Conservation (phyloP, 2,113 vertebrate genomes). For the Amia ocellicauda region DNA sequence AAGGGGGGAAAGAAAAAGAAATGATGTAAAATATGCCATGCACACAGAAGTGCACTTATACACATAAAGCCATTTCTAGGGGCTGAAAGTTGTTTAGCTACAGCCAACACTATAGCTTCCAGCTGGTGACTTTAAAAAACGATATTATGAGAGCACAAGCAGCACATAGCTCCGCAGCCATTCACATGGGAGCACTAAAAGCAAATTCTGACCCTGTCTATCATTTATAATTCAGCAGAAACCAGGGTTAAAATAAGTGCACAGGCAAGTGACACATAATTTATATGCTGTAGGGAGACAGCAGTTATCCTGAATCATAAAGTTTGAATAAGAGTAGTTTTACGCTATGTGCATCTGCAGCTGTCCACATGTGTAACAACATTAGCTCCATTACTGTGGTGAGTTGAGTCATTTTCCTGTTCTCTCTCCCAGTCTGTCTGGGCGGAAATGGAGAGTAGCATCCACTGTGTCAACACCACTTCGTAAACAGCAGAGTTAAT, state of each 20-base stretch:
- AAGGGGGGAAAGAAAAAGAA: neutral
- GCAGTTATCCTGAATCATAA: constrained; percentile 70
- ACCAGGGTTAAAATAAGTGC: constrained; percentile 85
- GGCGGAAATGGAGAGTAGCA: constrained; percentile 30
- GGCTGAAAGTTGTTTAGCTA: constrained; percentile 29
- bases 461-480: constrained; percentile 44
- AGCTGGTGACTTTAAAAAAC: constrained; percentile 53
- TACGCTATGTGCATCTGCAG: constrained; percentile 59
- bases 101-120: constrained; percentile 44
- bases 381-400: constrained; percentile 75
- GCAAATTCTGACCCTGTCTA: constrained; percentile 72
- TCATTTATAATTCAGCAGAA: constrained; percentile 88
- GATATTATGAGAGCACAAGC: constrained; percentile 69
- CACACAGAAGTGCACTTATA: neutral
- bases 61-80: constrained; percentile 28
- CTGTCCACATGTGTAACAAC: constrained; percentile 57
- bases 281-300: constrained; percentile 61
- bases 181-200: constrained; percentile 75
- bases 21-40: neutral
- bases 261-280: constrained; percentile 63
- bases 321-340: constrained; percentile 77
- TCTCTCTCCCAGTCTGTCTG: constrained; percentile 13
- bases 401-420: constrained; percentile 33
- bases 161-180: constrained; percentile 36
- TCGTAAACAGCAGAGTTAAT: constrained; percentile 31